These are phyloP conservation scores for Synaphobranchus kaupii DNA, from an alignment of 2,797 vertebrate genomes.

Conservation along the genomic window DNA sequence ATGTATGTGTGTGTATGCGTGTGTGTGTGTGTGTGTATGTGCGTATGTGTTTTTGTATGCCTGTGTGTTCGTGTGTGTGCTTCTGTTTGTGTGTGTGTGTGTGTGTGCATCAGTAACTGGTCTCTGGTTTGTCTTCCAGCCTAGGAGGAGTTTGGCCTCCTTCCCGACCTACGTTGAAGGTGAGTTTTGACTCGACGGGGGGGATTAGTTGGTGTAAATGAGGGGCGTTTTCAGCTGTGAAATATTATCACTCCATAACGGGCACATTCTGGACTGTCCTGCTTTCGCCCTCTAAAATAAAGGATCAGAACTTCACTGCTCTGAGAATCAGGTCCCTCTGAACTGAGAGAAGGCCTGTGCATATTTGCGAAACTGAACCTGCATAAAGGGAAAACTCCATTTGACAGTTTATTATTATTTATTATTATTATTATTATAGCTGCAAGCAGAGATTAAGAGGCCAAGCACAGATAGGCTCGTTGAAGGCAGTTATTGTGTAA, in stretches of 20 bases:
- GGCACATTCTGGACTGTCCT: background rate
- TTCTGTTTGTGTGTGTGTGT: background rate
- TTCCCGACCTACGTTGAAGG: slow-evolving; percentile 98
- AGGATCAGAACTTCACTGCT: background rate
- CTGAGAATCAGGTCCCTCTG: no score
- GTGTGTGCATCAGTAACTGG: background rate
- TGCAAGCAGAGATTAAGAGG: no score
- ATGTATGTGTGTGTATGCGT: background rate
- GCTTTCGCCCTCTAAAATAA: background rate
- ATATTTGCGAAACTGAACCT: no score
- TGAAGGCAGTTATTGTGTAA: no score
- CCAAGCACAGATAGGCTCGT: no score
- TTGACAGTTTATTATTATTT: no score
- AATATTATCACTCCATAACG: background rate
- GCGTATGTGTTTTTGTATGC: background rate
- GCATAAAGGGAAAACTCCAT: no score
- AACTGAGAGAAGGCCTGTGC: no score
- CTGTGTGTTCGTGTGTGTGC: background rate
- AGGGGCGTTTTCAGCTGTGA: background rate
- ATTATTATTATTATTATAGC: no score
- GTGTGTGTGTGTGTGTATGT: background rate
- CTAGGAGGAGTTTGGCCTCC: slow-evolving; percentile 90
- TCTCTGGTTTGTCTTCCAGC: slow-evolving; percentile 71
- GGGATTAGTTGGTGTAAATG: background rate
- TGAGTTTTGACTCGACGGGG: slow-evolving; percentile 65